Evolutionary conservation across 1,140 invertebrate species (phyloP).

Genomic region (Solenopsis fugax): DNA sequence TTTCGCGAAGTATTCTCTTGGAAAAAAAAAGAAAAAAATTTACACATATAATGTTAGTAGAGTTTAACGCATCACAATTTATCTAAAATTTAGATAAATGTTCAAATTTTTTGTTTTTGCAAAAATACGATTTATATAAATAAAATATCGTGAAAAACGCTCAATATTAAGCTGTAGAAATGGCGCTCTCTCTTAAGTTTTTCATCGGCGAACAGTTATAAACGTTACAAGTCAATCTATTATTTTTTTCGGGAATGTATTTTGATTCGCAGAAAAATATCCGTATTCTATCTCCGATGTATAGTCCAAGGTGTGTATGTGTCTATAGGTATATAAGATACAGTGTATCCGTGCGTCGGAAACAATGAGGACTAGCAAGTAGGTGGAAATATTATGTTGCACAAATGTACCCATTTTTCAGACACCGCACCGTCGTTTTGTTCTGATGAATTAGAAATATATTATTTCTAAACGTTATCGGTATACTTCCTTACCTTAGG

Average conservation of each 20-base stretch:
- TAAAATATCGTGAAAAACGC: conserved; percentile 52
- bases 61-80: conserved; percentile 27
- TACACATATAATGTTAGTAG: conserved; percentile 30
- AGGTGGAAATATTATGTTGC: conserved; percentile 58
- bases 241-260: conserved; percentile 76
- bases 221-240: conserved; percentile 63
- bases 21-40: conserved; percentile 38
- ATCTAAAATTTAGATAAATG: conserved; percentile 53
- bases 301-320: conserved; percentile 58
- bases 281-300: conserved; percentile 70
- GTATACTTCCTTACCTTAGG: conserved; percentile 67
- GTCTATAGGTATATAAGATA: conserved; percentile 59
- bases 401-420: conserved; percentile 65
- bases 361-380: conserved; percentile 69
- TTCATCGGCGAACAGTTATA: conserved; percentile 56
- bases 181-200: conserved; percentile 62
- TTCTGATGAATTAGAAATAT: conserved; percentile 74
- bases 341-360: conserved; percentile 67
- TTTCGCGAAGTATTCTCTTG: neutral
- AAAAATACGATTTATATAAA: conserved; percentile 49
- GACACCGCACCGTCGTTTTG: conserved; percentile 70
- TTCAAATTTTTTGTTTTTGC: conserved; percentile 9
- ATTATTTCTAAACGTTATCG: conserved; percentile 76
- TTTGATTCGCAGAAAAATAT: conserved; percentile 79
- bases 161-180: conserved; percentile 66